A percentile compares a stretch with the other conserved stretches of the same genome.
These are phyloP conservation scores for Thera britannica DNA, from an alignment of 2,888 invertebrate genomes.

Conservation along the genomic window DNA sequence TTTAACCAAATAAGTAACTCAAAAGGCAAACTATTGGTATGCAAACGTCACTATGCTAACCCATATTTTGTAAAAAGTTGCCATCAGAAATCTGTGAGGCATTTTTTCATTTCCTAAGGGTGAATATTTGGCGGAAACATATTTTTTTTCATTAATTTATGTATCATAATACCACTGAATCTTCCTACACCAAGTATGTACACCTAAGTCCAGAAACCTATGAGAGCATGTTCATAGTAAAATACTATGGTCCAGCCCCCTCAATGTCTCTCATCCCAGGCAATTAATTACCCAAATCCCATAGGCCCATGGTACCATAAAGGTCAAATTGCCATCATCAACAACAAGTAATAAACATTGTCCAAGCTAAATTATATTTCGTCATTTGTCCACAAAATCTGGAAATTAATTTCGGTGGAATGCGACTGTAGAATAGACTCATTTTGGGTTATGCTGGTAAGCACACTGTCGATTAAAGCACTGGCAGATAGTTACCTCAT, in stretches of 20 bases:
- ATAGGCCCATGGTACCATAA: conserved; percentile 34
- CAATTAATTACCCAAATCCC: conserved; percentile 44
- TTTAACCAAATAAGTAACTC: not conserved
- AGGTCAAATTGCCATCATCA: conserved; percentile 56
- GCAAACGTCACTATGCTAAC: too few relatives aligned
- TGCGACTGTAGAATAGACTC: conserved; percentile 27
- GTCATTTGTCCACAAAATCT: conserved; percentile 53
- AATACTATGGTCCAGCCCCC: conserved; percentile 12
- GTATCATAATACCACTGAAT: too few relatives aligned
- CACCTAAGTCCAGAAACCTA: too few relatives aligned
- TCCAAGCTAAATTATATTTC: conserved; percentile 49
- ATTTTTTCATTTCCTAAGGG: too few relatives aligned
- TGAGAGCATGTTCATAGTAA: conserved; percentile 7
- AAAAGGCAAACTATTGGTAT: too few relatives aligned
- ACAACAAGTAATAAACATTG: conserved; percentile 53
- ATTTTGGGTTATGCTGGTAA: conserved; percentile 13
- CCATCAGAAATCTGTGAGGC: too few relatives aligned
- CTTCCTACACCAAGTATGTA: too few relatives aligned
- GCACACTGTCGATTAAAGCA: conserved; percentile 11
- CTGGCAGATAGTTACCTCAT: too few relatives aligned
- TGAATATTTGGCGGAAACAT: too few relatives aligned
- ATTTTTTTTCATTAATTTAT: too few relatives aligned
- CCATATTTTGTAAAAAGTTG: too few relatives aligned
- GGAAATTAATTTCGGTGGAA: conserved; percentile 42
- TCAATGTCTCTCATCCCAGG: conserved; percentile 24